These are phyloP conservation scores for Erpornis zantholeuca DNA, from an alignment of 2,113 vertebrate species.

Conservation along the genomic window DNA sequence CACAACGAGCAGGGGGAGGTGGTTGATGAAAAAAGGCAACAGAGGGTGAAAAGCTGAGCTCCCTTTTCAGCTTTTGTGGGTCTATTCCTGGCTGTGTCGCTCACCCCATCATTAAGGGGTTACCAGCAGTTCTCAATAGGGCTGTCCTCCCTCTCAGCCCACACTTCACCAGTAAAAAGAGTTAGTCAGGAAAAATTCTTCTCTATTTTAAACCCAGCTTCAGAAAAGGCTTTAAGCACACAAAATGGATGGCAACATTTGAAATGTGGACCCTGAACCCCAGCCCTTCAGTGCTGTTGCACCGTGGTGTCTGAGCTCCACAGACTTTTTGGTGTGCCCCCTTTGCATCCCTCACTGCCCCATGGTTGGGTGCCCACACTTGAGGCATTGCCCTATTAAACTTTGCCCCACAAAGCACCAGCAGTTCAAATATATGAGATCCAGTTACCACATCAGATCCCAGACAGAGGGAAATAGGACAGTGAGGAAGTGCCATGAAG, in stretches of 20 bases:
- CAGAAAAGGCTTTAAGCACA: background rate
- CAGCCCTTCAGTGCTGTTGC: background rate
- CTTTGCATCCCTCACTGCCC: background rate
- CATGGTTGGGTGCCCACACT: rapidly evolving
- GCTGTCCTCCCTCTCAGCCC: constrained; percentile 59
- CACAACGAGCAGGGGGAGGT: background rate
- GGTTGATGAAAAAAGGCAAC: background rate
- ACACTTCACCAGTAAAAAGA: background rate
- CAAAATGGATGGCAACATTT: background rate
- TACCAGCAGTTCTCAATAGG: constrained; percentile 54
- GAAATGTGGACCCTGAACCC: background rate
- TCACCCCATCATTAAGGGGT: constrained; percentile 54
- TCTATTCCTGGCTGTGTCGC: constrained; percentile 37
- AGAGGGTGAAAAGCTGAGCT: constrained; percentile 10
- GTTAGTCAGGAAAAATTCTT: constrained; percentile 19
- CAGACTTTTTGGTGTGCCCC: background rate
- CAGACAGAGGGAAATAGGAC: background rate
- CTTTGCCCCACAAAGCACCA: background rate
- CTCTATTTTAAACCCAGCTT: constrained; percentile 36
- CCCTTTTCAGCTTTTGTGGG: constrained; percentile 8
- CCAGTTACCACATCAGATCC: background rate
- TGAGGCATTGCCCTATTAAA: background rate
- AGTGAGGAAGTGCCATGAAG: rapidly evolving
- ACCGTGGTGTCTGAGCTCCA: background rate
- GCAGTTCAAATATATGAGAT: background rate